These are phyloP conservation scores for Acromyrmex heyeri DNA, from an alignment of 1,140 invertebrate species.

Conservation along the genomic window DNA sequence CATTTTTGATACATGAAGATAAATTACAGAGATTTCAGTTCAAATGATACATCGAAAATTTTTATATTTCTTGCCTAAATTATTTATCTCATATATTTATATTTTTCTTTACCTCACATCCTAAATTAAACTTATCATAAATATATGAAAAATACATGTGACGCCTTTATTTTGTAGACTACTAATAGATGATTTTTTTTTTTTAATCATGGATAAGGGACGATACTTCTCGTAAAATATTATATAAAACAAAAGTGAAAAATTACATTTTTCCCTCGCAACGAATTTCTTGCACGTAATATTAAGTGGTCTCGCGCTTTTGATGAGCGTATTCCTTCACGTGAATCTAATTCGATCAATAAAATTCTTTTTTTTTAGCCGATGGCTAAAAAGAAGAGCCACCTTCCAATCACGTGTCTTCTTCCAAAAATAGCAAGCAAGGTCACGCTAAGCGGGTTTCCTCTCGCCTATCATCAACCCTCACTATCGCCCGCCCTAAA, in stretches of 20 bases:
- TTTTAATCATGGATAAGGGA: not conserved
- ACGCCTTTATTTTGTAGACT: not conserved
- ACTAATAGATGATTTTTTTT: not conserved
- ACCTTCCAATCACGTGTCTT: slow-evolving; percentile 54
- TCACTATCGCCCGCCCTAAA: slow-evolving; percentile 54
- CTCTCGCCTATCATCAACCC: slow-evolving; percentile 17
- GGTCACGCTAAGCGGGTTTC: slow-evolving; percentile 62
- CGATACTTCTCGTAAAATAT: not conserved
- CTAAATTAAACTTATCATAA: not conserved
- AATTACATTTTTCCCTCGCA: not conserved
- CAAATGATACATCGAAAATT: not conserved
- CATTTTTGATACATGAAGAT: too few relatives aligned
- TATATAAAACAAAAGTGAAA: not conserved
- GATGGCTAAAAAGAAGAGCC: slow-evolving; percentile 50
- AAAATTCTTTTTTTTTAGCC: slow-evolving; percentile 46
- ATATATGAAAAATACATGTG: not conserved
- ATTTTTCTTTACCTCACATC: not conserved
- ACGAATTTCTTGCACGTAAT: slow-evolving; percentile 1
- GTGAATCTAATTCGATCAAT: slow-evolving; percentile 57
- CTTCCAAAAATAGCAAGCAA: slow-evolving; percentile 74
- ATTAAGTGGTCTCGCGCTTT: not conserved
- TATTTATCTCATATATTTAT: not conserved
- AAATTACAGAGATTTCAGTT: not conserved
- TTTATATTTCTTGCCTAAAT: not conserved
- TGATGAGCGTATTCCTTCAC: slow-evolving; percentile 13